Conservation (phyloP, 2,113 vertebrate species). For the Corynorhinus townsendii region DNA sequence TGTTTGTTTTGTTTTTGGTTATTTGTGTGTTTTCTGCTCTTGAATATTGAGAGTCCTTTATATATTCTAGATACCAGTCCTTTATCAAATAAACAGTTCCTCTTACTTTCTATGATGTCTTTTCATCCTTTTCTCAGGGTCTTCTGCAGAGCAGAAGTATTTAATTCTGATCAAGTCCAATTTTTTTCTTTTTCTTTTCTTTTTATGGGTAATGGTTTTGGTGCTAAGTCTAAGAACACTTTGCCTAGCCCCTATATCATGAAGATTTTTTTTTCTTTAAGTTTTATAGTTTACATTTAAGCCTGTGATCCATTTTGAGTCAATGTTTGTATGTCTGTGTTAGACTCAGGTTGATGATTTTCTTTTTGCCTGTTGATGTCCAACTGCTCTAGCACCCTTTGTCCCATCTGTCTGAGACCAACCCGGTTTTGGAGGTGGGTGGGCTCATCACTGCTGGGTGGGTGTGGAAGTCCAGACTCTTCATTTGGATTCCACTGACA, state of each 20-base stretch:
- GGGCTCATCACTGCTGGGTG: neutral
- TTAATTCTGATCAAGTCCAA: neutral
- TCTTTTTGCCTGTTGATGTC: neutral
- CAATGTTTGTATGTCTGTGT: neutral
- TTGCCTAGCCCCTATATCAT: neutral
- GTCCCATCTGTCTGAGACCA: neutral
- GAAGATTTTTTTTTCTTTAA: neutral
- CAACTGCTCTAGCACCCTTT: neutral
- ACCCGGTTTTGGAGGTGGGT: neutral
- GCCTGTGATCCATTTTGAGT: neutral
- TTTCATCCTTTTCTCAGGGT: neutral
- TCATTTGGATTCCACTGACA: neutral
- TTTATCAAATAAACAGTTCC: neutral
- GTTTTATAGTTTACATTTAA: constrained; percentile 1
- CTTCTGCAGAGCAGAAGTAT: neutral
- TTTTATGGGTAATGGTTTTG: neutral
- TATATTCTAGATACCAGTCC: neutral
- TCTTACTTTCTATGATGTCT: neutral
- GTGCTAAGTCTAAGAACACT: neutral
- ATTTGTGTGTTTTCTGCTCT: neutral
- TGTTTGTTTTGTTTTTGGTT: neutral
- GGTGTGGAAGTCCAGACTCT: neutral
- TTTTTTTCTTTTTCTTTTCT: neutral
- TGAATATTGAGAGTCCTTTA: neutral
- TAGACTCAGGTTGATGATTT: neutral